These are phyloP conservation scores for Nycticryphes semicollaris DNA, from an alignment of 2,113 vertebrate species.

Conservation along the genomic window DNA sequence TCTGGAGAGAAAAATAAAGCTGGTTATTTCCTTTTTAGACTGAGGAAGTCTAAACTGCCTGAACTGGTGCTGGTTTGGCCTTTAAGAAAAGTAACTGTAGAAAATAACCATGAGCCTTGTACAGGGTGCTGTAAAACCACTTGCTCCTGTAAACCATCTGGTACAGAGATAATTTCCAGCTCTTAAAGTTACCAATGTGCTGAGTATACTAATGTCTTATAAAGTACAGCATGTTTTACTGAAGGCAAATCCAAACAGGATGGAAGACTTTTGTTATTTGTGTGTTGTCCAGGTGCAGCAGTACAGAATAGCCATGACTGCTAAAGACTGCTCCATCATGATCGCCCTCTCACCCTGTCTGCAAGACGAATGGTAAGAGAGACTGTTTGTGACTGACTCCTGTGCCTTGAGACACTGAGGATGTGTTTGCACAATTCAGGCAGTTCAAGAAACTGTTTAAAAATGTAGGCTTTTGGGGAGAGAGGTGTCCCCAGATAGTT, in stretches of 20 bases:
- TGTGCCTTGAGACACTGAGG: not conserved
- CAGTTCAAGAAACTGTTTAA: not conserved
- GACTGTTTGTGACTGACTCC: not conserved
- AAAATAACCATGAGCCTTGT: not conserved
- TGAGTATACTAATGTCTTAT: not conserved
- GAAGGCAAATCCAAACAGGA: not conserved
- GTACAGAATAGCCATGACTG: conserved; percentile 95
- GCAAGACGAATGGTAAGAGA: conserved; percentile 84
- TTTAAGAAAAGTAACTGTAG: not conserved
- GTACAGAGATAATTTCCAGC: not conserved
- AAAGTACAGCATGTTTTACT: not conserved
- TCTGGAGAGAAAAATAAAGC: not conserved
- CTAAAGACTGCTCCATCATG: conserved; percentile 98
- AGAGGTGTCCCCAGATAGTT: not conserved
- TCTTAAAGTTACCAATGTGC: not conserved
- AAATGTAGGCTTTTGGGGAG: not conserved
- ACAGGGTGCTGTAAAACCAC: not conserved
- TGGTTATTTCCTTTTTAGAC: not conserved
- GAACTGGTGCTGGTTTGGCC: not conserved
- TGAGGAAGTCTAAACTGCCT: not conserved
- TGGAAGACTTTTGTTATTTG: not conserved
- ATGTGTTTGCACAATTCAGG: not conserved
- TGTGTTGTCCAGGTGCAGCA: conserved; percentile 85
- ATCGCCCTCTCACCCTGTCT: conserved; percentile 86
- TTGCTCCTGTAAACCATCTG: not conserved